Percentiles rank a stretch among this genome's conserved stretches.
Evolutionary conservation across 2,888 invertebrate genomes (phyloP).

Genomic region (Drosophila falleni): DNA sequence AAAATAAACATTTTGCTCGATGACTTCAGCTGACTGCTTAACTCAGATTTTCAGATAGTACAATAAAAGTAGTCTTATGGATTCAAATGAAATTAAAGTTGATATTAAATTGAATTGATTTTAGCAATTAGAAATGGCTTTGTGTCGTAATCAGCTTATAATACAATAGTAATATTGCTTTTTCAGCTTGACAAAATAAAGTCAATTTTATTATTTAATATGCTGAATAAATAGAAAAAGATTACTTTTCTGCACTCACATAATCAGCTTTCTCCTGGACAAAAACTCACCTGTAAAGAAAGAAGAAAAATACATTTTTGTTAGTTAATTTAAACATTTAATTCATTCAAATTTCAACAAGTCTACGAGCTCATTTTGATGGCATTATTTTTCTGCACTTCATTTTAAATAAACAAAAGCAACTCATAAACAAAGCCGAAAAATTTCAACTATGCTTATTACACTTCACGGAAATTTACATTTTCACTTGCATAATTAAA

Average conservation of each 20-base stretch:
- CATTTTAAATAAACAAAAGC: constrained; percentile 31
- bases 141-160: not conserved
- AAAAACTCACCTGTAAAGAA: constrained; percentile 35
- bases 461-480: constrained; percentile 60
- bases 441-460: constrained; percentile 55
- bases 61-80: not conserved
- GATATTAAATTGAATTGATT: constrained; percentile 1
- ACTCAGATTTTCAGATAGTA: constrained; percentile 22
- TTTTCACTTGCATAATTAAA: constrained; percentile 70
- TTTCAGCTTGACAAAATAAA: too few relatives aligned
- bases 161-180: not conserved
- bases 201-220: too few relatives aligned
- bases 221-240: too few relatives aligned
- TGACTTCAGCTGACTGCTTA: constrained; percentile 6
- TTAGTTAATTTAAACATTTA: constrained; percentile 10
- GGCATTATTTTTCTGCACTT: constrained; percentile 1
- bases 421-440: constrained; percentile 28
- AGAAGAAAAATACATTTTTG: not conserved
- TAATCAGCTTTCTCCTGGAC: not conserved
- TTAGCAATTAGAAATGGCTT: not conserved
- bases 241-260: not conserved
- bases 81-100: not conserved
- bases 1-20: constrained; percentile 30
- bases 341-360: constrained; percentile 4
- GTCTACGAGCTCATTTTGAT: constrained; percentile 3